Conservation (phyloP, 2,888 invertebrate genomes). For the Itoplectis maculator region DNA sequence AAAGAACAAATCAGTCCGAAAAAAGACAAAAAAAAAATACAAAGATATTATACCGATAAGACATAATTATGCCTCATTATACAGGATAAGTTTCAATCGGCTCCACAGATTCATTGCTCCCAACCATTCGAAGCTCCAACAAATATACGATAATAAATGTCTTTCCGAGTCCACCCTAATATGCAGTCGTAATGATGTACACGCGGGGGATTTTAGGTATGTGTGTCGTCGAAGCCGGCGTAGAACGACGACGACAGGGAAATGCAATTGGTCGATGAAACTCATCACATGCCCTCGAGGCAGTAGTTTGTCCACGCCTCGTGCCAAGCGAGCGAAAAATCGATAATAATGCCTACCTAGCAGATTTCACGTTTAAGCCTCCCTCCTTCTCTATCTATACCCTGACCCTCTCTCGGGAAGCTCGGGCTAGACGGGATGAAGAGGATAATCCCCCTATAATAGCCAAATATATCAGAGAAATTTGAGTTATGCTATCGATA, state of each 20-base stretch:
- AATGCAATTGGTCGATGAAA: constrained; percentile 52
- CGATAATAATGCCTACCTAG: constrained; percentile 59
- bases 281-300: not conserved
- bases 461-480: constrained; percentile 71
- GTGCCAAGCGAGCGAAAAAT: constrained; percentile 47
- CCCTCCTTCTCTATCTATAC: not conserved
- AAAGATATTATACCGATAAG: no score
- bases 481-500: constrained; percentile 71
- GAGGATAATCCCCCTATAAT: constrained; percentile 70
- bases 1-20: no score
- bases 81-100: not conserved
- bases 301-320: constrained; percentile 31
- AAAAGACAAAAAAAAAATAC: no score
- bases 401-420: constrained; percentile 10
- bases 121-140: no score
- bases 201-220: constrained; percentile 10
- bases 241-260: constrained; percentile 19
- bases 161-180: not conserved
- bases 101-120: not conserved
- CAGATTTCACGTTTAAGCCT: not conserved
- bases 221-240: constrained; percentile 1
- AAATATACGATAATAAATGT: constrained; percentile 2
- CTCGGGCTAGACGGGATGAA: constrained; percentile 64
- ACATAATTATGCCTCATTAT: no score
- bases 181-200: constrained; percentile 12